Conservation (phyloP, 2,797 vertebrate genomes). For the Etheostoma nigrum region DNA sequence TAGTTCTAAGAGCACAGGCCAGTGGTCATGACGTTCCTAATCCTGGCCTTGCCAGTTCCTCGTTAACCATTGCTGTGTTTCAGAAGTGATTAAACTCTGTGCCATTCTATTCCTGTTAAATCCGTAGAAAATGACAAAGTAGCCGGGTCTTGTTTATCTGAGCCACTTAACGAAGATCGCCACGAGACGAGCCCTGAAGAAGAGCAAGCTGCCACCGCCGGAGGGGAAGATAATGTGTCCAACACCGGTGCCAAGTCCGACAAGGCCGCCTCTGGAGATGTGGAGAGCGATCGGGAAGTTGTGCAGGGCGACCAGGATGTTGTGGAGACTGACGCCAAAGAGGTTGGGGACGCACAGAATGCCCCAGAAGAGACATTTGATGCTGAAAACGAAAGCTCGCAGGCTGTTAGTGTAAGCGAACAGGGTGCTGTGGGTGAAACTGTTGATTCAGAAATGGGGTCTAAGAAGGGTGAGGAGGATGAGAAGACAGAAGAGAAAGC, state of each 20-base stretch:
- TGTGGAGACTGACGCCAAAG: conserved; percentile 86
- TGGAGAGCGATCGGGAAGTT: conserved; percentile 88
- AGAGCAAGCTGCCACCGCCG: conserved; percentile 89
- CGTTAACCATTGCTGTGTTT: conserved; percentile 96
- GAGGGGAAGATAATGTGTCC: conserved; percentile 91
- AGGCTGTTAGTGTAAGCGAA: conserved; percentile 89
- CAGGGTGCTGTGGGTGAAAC: conserved; percentile 85
- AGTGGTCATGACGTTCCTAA: conserved; percentile 86
- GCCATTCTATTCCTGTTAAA: conserved; percentile 99
- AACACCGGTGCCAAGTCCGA: conserved; percentile 83
- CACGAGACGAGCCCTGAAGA: conserved; percentile 89
- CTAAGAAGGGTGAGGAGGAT: conserved; percentile 90
- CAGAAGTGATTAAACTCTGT: conserved; percentile 99
- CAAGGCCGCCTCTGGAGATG: conserved; percentile 86
- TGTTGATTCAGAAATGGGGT: conserved; percentile 88
- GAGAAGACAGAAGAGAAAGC: conserved; percentile 93
- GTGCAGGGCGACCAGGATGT: conserved; percentile 85
- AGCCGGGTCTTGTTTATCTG: conserved; percentile 99
- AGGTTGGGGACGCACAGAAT: conserved; percentile 82
- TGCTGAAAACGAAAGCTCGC: conserved; percentile 86
- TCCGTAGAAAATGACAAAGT: conserved; percentile 99
- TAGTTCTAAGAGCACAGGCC: conserved; percentile 86
- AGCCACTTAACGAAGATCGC: conserved; percentile 95
- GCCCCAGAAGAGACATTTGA: conserved; percentile 85
- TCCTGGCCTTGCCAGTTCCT: conserved; percentile 95